These are phyloP conservation scores for Apis laboriosa DNA, from an alignment of 1,140 invertebrate genomes.

Conservation along the genomic window DNA sequence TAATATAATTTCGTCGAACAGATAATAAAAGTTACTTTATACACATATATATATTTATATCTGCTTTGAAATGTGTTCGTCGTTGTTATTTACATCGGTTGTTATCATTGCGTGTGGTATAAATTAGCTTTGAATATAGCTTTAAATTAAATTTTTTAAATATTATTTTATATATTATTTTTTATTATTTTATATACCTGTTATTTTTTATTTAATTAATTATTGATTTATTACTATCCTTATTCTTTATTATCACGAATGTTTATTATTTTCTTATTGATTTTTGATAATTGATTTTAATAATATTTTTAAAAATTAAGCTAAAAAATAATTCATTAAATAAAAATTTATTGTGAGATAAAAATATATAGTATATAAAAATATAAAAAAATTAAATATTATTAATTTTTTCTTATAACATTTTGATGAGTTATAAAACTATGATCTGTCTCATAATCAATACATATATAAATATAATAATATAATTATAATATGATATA, in stretches of 20 bases:
- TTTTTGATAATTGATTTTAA: neutral
- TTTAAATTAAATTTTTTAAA: neutral
- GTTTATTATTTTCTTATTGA: neutral
- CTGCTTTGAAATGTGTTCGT: neutral
- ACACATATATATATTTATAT: too few relatives aligned
- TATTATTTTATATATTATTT: neutral
- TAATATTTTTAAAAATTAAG: neutral
- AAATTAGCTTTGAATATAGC: neutral
- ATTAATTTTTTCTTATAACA: too few relatives aligned
- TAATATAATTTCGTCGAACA: neutral
- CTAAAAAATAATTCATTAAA: neutral
- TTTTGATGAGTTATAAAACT: too few relatives aligned
- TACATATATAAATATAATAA: too few relatives aligned
- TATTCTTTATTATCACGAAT: too few relatives aligned
- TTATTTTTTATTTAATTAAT: too few relatives aligned
- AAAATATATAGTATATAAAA: too few relatives aligned
- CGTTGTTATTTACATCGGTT: neutral
- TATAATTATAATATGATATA: neutral
- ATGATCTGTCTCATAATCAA: too few relatives aligned
- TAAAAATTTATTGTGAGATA: too few relatives aligned
- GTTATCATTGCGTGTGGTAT: conserved; percentile 12
- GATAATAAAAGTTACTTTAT: conserved; percentile 18
- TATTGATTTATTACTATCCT: too few relatives aligned
- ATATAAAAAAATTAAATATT: too few relatives aligned
- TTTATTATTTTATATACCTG: neutral